These are phyloP conservation scores for Archilochus colubris DNA, from an alignment of 2,113 vertebrate species.

Conservation along the genomic window DNA sequence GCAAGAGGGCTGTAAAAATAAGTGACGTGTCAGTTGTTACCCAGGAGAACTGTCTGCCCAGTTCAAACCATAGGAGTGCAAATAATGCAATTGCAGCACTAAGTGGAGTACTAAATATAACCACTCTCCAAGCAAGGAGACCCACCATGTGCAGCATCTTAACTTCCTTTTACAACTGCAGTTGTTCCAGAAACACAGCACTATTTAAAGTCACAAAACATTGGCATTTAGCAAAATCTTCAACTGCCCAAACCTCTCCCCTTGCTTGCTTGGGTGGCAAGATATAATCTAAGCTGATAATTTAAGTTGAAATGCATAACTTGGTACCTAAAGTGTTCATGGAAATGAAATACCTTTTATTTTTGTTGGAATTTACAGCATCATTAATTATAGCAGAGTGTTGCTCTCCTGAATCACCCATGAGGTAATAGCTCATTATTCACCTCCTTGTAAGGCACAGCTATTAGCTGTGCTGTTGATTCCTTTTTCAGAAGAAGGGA, in stretches of 20 bases:
- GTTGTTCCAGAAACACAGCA: neutral
- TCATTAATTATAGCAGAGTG: neutral
- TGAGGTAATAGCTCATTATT: neutral
- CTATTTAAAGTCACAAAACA: neutral
- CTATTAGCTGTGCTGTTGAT: neutral
- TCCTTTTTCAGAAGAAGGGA: neutral
- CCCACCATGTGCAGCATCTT: neutral
- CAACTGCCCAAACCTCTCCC: neutral
- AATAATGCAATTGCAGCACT: neutral
- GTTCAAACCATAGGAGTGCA: neutral
- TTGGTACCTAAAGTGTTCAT: neutral
- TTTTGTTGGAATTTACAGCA: neutral
- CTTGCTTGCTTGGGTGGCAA: neutral
- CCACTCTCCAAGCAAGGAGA: neutral
- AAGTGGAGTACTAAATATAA: neutral
- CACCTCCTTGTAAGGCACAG: neutral
- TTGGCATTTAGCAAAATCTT: neutral
- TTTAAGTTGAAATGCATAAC: neutral
- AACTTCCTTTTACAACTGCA: neutral
- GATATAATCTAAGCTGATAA: neutral
- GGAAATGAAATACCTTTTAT: neutral
- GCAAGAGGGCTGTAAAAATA: neutral
- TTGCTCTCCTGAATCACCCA: neutral
- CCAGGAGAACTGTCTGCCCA: neutral
- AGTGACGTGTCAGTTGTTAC: neutral